phyloP scores from a whole-genome alignment of 2,888 invertebrate species.

The Anarsia innoxiella region DNA sequence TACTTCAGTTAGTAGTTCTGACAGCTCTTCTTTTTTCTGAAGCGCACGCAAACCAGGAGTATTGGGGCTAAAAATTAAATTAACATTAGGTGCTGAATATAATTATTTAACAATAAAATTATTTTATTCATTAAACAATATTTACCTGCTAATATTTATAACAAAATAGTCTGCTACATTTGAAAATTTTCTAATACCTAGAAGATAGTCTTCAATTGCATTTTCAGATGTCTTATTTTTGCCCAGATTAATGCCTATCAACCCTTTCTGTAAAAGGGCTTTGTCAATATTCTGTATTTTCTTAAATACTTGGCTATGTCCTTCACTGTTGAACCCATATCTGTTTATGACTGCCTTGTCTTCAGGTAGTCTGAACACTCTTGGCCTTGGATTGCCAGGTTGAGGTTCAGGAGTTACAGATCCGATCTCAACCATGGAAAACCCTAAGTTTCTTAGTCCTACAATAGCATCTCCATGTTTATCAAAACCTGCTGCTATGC shows the following conservation, averaged over 20 bases:
- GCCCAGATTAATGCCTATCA: constrained; percentile 96
- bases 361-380: constrained; percentile 90
- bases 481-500: constrained; percentile 99
- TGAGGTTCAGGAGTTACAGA: constrained; percentile 96
- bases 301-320: constrained; percentile 84
- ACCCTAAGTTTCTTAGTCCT: constrained; percentile 89
- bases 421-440: constrained; percentile 97
- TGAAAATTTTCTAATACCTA: constrained; percentile 89
- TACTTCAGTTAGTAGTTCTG: constrained; percentile 78
- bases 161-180: constrained; percentile 95
- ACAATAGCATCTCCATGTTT: constrained; percentile 95
- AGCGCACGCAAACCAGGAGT: constrained; percentile 92
- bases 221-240: constrained; percentile 91
- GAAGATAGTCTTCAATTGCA: constrained; percentile 86
- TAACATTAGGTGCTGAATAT: no score
- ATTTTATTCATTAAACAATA: no score
- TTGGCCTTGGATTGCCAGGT: constrained; percentile 92
- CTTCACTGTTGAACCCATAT: constrained; percentile 94
- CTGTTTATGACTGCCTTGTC: constrained; percentile 95
- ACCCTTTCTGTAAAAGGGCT: constrained; percentile 69
- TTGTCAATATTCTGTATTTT: constrained; percentile 77
- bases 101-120: not conserved
- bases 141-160: constrained; percentile 91
- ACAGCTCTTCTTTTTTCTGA: constrained; percentile 85
- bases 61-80: constrained; percentile 83